Conservation (phyloP, 2,888 invertebrate genomes). For the Papilio demoleus region DNA sequence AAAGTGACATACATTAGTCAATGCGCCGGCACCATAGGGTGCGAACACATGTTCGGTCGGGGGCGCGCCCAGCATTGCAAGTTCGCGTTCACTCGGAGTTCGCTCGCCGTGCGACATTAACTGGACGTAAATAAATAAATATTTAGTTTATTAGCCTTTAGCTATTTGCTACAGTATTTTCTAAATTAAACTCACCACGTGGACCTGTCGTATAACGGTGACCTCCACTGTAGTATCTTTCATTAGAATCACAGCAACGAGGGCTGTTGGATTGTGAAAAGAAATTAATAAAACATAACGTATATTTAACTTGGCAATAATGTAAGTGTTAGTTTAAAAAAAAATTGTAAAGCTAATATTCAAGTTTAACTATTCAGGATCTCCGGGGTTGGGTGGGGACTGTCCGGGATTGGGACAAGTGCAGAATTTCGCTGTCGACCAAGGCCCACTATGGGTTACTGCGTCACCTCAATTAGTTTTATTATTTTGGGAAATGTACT, state of each 20-base stretch:
- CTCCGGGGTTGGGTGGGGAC: no score
- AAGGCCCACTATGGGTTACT: no score
- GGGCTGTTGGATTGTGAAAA: slow-evolving; percentile 60
- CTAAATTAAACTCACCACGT: slow-evolving; percentile 67
- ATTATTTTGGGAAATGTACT: not conserved
- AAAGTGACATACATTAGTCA: slow-evolving; percentile 83
- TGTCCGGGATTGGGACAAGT: no score
- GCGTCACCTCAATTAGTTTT: no score
- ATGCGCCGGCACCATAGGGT: slow-evolving; percentile 86
- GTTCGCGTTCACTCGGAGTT: slow-evolving; percentile 83
- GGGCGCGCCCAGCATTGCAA: slow-evolving; percentile 84
- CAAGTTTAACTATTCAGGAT: no score
- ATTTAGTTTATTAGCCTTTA: not conserved
- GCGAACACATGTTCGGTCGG: slow-evolving; percentile 84
- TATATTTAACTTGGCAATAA: not conserved
- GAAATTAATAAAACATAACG: not conserved
- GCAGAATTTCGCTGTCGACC: no score
- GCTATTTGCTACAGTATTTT: not conserved
- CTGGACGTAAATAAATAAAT: slow-evolving; percentile 59
- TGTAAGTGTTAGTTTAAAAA: slow-evolving; percentile 13
- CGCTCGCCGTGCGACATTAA: slow-evolving; percentile 89
- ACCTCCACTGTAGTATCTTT: slow-evolving; percentile 75
- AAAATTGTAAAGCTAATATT: not conserved
- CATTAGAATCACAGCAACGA: slow-evolving; percentile 80
- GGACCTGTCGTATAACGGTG: slow-evolving; percentile 76